These are phyloP conservation scores for Sebastes taczanowskii DNA, from an alignment of 2,797 vertebrate genomes.

Conservation along the genomic window DNA sequence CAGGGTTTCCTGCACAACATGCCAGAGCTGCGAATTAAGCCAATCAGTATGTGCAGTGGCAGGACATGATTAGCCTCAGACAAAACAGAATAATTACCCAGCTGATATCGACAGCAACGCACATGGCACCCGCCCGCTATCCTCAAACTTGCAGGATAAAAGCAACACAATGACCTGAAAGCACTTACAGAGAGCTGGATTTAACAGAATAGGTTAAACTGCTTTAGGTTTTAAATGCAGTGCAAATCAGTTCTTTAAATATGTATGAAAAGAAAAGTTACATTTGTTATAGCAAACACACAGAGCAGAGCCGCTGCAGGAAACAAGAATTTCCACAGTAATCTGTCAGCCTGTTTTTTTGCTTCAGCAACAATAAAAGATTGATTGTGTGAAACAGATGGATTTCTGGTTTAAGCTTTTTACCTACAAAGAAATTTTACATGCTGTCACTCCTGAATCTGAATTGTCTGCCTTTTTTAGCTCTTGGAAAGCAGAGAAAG, in stretches of 20 bases:
- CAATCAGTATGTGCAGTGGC: constrained; percentile 32
- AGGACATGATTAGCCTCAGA: constrained; percentile 36
- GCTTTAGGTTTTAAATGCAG: neutral
- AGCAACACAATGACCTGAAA: neutral
- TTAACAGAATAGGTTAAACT: neutral
- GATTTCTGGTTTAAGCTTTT: constrained; percentile 1
- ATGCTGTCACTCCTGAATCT: neutral
- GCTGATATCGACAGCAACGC: constrained; percentile 20
- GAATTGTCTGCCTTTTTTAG: neutral
- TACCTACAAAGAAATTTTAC: neutral
- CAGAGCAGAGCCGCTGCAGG: neutral
- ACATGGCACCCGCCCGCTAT: neutral
- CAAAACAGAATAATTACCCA: constrained; percentile 29
- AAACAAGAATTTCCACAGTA: constrained; percentile 2
- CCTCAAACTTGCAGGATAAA: neutral
- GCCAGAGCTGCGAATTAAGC: constrained; percentile 40
- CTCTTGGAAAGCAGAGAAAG: neutral
- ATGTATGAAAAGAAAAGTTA: neutral
- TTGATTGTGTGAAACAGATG: neutral
- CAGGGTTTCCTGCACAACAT: constrained; percentile 32
- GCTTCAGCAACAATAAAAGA: neutral
- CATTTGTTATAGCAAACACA: neutral
- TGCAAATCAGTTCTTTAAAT: neutral
- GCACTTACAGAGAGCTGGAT: neutral
- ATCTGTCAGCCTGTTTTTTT: neutral